Conservation (phyloP, 2,888 invertebrate species). For the Cepaea hortensis region DNA sequence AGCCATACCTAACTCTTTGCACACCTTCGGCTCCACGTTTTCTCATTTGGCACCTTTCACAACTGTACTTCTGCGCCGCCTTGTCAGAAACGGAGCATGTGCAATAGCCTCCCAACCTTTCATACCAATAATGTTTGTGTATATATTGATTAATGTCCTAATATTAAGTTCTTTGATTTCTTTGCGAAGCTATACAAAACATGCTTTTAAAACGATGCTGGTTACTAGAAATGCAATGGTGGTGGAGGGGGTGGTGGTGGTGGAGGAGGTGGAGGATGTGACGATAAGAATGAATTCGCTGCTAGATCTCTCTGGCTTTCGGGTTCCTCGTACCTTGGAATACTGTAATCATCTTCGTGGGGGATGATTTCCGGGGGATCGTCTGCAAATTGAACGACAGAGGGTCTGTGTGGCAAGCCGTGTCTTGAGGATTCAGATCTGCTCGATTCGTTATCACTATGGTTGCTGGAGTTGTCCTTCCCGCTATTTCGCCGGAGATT, state of each 20-base stretch:
- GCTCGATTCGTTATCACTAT: not conserved
- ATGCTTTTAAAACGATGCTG: not conserved
- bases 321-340: not conserved
- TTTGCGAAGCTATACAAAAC: not conserved
- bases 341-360: not conserved
- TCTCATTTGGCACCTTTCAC: too few relatives aligned
- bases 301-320: not conserved
- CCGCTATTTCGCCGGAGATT: not conserved
- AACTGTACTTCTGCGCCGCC: too few relatives aligned
- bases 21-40: too few relatives aligned
- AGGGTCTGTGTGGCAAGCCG: conserved; percentile 4
- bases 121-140: too few relatives aligned
- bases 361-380: conserved; percentile 54
- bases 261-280: conserved; percentile 25
- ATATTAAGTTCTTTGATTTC: too few relatives aligned
- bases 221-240: conserved; percentile 14
- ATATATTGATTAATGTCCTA: too few relatives aligned
- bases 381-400: conserved; percentile 49
- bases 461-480: not conserved
- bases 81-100: too few relatives aligned
- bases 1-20: too few relatives aligned
- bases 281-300: not conserved
- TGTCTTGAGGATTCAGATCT: not conserved
- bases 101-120: too few relatives aligned
- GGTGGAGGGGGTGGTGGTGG: conserved; percentile 49